Evolutionary conservation across 2,888 invertebrate genomes (phyloP), one percentile per base, ranked within the genome.

Genomic region (Ochropleura leucogaster): DNA sequence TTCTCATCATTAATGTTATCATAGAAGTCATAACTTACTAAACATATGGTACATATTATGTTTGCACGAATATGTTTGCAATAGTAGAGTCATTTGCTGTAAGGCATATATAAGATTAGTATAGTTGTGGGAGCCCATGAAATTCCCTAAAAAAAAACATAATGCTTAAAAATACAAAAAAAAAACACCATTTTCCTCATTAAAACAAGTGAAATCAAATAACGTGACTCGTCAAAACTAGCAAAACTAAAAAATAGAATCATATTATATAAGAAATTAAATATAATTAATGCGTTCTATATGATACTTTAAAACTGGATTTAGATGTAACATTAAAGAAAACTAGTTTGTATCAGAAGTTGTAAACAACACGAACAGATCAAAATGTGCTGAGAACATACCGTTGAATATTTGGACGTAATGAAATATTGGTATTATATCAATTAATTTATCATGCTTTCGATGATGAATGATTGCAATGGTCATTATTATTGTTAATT

Each of bases 281-380:
- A 69, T 20, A 70, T 69, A 53, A n/a, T n/a, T n/a, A 63, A 57
- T 70, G 64, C n/a, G 57, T 46, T 44, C 59, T 53, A 8, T 77
- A 60, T 51, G 64, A 47, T 68, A 82, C 73, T 81, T 82, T 0
- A 51, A 73, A 73, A 78, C 83, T 68, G 42, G 80, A 68, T 82
- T 60, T 55, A 9, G 0, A 51, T 42, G 47, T 72, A 53, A 69
- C n/a, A 69, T 81, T 68, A 5, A 62, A 66, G 8, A 44, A 12
- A 77, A 80, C 82, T 44, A 18, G 72, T 69, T 82, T 46, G 0
- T 12, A 44, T 59, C 7, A 60, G 60, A 55, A 62, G 3, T 65
- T 57, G 63, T 62, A 81, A 71, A 70, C 49, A 68, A 40, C 18
- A 44, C 14, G 42, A n/a, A 57, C 30, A 7, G 12, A 59, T 55